Conservation (phyloP, 35 echinoderm and acorn worm genomes). For the Apostichopus parvimensis region DNA sequence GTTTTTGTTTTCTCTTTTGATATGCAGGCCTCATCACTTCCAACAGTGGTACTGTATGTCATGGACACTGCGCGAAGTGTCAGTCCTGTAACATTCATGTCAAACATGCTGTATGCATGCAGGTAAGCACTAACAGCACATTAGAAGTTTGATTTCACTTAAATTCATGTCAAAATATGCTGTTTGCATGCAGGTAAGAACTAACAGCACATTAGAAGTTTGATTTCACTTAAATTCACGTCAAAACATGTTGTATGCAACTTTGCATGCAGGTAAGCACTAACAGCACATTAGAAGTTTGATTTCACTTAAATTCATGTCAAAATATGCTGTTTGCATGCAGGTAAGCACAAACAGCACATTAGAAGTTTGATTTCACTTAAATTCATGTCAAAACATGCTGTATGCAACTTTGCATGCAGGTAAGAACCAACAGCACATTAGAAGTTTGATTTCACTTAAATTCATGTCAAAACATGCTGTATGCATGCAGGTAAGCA, state of each 20-base stretch:
- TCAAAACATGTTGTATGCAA: conserved; percentile 95
- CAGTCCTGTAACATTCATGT: conserved; percentile 96
- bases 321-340: conserved; percentile 96
- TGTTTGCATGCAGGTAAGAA: conserved; percentile 76
- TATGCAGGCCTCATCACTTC: conserved; percentile 79
- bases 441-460: too few species aligned
- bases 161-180: too few species aligned
- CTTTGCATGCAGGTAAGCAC: conserved; percentile 89
- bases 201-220: background rate
- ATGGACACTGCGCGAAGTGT: conserved; percentile 94
- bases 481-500: conserved; percentile 91
- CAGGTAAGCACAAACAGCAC: conserved; percentile 50
- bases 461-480: conserved; percentile 93
- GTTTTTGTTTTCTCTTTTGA: conserved; percentile 1
- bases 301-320: conserved; percentile 65
- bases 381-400: conserved; percentile 93
- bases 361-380: too few species aligned
- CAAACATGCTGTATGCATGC: conserved; percentile 98
- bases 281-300: background rate
- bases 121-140: conserved; percentile 46
- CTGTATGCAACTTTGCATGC: conserved; percentile 95
- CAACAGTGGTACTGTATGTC: conserved; percentile 88
- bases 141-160: too few species aligned
- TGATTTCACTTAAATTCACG: conserved; percentile 55
- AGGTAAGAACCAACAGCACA: conserved; percentile 46